A percentile compares a stretch with the other conserved stretches of the same genome.
Evolutionary conservation across 2,113 vertebrate genomes (phyloP).

Genomic region (Panthera tigris): DNA sequence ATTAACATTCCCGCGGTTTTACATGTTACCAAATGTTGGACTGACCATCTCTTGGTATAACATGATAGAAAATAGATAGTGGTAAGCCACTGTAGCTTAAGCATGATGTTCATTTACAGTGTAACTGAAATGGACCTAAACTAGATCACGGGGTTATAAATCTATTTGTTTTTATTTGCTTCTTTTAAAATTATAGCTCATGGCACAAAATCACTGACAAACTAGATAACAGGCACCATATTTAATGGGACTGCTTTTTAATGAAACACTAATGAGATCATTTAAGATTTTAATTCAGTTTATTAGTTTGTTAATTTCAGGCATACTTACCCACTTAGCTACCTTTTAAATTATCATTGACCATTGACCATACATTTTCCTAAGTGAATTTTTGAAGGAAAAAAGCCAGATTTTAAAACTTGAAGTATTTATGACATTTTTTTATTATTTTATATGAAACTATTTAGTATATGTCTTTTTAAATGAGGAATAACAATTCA

Average conservation of each 20-base stretch:
- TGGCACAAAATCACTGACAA: not conserved
- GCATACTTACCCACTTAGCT: not conserved
- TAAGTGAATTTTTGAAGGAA: not conserved
- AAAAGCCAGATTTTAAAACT: not conserved
- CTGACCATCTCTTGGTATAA: not conserved
- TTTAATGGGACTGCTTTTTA: not conserved
- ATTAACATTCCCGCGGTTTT: not conserved
- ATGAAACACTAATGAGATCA: not conserved
- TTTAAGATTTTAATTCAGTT: conserved; percentile 9
- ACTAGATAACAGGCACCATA: not conserved
- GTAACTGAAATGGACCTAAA: not conserved
- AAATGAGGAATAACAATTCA: not conserved
- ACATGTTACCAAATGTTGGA: not conserved
- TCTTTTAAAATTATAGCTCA: not conserved
- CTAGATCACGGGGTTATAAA: not conserved
- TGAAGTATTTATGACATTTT: not conserved
- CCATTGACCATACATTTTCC: not conserved
- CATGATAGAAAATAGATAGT: not conserved
- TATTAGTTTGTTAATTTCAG: conserved; percentile 47
- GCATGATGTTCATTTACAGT: not conserved
- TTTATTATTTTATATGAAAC: not conserved
- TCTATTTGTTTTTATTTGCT: not conserved
- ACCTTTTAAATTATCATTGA: conserved; percentile 7
- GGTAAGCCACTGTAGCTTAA: not conserved
- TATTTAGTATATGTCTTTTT: not conserved